phyloP scores from a whole-genome alignment of 2,888 invertebrate genomes.

The Halictus ligatus region DNA sequence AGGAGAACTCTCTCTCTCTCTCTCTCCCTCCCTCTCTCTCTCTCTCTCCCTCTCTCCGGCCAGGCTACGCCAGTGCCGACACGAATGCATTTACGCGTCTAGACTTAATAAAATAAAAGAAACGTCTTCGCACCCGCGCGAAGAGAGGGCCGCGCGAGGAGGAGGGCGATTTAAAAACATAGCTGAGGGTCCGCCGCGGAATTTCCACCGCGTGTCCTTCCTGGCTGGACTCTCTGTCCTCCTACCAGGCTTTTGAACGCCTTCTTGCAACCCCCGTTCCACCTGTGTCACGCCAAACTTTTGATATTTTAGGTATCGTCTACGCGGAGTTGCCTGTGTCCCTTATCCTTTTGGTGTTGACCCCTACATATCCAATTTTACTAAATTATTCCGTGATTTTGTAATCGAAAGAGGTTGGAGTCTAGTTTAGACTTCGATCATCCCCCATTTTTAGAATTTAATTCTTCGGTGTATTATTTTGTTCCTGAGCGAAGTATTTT shows the following conservation, averaged over 20 bases:
- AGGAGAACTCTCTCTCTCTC: background rate
- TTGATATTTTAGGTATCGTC: background rate
- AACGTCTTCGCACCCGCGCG: slow-evolving; percentile 76
- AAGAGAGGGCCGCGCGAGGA: slow-evolving; percentile 68
- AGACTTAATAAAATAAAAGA: slow-evolving; percentile 84
- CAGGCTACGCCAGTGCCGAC: slow-evolving; percentile 80
- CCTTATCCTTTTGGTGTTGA: too few relatives aligned
- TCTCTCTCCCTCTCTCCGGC: slow-evolving; percentile 32
- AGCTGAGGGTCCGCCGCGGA: slow-evolving; percentile 75
- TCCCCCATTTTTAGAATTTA: too few relatives aligned
- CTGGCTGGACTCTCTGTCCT: slow-evolving; percentile 43
- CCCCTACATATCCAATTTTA: too few relatives aligned
- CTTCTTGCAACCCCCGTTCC: slow-evolving; percentile 6
- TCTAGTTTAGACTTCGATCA: too few relatives aligned
- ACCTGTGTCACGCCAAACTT: background rate
- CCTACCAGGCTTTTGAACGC: slow-evolving; percentile 20
- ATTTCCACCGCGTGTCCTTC: slow-evolving; percentile 74
- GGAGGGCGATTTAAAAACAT: slow-evolving; percentile 76
- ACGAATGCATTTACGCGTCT: slow-evolving; percentile 84
- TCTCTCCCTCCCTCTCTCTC: slow-evolving; percentile 15
- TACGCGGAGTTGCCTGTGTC: too few relatives aligned
- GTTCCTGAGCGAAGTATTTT: too few relatives aligned
- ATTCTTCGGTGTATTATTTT: too few relatives aligned
- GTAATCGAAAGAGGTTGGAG: too few relatives aligned
- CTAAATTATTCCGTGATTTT: too few relatives aligned